phyloP scores from a whole-genome alignment of 2,888 invertebrate species.

The Sinohyriopsis cumingii region DNA sequence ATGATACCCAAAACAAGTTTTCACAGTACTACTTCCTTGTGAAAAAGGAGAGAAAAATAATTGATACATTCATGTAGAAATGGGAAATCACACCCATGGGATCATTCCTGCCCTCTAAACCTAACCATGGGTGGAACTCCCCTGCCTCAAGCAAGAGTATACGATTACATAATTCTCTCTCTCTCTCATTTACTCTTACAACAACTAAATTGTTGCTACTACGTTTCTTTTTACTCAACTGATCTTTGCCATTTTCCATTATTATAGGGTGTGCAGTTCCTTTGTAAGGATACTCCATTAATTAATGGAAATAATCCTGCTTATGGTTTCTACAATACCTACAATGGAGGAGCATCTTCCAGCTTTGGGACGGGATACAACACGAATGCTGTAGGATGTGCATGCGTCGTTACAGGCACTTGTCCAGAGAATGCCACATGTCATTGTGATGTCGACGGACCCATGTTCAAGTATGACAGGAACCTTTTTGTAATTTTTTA shows the following conservation, averaged over 20 bases:
- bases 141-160: no score
- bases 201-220: no score
- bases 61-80: no score
- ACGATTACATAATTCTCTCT: no score
- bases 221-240: neutral
- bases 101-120: no score
- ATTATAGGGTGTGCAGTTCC: slow-evolving; percentile 46
- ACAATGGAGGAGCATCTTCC: slow-evolving; percentile 23
- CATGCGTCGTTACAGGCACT: slow-evolving; percentile 44
- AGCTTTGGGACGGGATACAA: slow-evolving; percentile 46
- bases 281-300: slow-evolving; percentile 48
- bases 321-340: slow-evolving; percentile 28
- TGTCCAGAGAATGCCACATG: slow-evolving; percentile 46
- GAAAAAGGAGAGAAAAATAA: no score
- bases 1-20: no score
- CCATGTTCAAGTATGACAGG: slow-evolving; percentile 26
- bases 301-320: slow-evolving; percentile 23
- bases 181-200: no score
- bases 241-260: neutral
- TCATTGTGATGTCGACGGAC: slow-evolving; percentile 50
- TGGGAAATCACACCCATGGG: no score
- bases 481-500: no score
- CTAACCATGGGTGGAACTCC: no score
- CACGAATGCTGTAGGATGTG: slow-evolving; percentile 39
- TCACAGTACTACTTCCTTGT: no score